Percentiles rank a stretch among this genome's conserved stretches.
These are phyloP conservation scores for Diaprepes abbreviatus DNA, from an alignment of 2,888 invertebrate species.

Conservation along the genomic window DNA sequence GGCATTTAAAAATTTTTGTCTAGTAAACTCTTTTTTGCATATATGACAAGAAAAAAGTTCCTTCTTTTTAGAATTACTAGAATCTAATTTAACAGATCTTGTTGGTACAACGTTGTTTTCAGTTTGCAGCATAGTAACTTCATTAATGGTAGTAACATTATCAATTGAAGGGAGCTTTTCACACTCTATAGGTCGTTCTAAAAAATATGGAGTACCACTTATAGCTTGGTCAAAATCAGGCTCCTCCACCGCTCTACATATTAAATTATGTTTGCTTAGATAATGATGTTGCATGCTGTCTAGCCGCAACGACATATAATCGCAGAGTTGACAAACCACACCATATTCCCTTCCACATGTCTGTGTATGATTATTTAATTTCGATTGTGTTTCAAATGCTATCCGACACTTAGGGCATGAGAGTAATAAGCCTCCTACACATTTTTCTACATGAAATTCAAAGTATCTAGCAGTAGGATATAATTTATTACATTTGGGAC, in stretches of 20 bases:
- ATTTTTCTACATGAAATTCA: neutral
- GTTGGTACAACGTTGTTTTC: no score
- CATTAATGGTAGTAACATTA: neutral
- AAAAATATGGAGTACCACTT: slow-evolving; percentile 13
- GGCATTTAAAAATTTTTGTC: neutral
- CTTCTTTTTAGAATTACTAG: neutral
- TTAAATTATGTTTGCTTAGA: slow-evolving; percentile 15
- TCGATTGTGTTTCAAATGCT: neutral
- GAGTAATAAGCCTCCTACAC: neutral
- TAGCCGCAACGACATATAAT: neutral
- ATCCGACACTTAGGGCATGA: neutral
- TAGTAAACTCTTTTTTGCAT: neutral
- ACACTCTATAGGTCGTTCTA: slow-evolving; percentile 9
- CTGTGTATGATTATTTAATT: neutral
- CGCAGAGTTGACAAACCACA: neutral
- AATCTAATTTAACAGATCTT: neutral
- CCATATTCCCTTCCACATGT: neutral
- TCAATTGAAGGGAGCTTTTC: neutral
- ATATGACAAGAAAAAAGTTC: neutral
- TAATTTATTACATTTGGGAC: neutral
- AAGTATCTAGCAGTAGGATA: neutral
- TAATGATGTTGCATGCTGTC: neutral
- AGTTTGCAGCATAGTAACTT: neutral
- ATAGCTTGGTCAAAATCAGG: slow-evolving; percentile 23
- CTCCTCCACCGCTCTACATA: slow-evolving; percentile 10